These are phyloP conservation scores for Rhinatrema bivittatum DNA, from an alignment of 2,797 vertebrate genomes.

Conservation along the genomic window DNA sequence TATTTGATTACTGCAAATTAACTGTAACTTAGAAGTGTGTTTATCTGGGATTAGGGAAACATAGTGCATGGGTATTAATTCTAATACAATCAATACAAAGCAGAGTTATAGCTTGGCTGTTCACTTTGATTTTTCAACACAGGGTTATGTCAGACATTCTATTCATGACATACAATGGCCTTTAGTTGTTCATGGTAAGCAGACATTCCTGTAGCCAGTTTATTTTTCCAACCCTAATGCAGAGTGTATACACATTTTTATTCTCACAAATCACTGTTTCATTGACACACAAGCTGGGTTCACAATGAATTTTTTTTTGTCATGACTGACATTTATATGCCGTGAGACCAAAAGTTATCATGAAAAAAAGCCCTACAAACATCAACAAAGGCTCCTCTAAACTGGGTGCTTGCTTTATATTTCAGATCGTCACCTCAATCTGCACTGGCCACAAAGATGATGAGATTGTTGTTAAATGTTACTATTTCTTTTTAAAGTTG, in stretches of 20 bases:
- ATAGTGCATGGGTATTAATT: no score
- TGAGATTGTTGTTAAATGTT: no score
- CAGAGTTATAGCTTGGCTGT: not conserved
- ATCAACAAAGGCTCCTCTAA: not conserved
- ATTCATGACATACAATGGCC: not conserved
- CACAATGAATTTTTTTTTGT: rapidly evolving
- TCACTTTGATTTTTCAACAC: not conserved
- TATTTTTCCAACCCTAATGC: not conserved
- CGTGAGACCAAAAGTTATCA: not conserved
- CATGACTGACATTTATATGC: not conserved
- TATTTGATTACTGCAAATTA: no score
- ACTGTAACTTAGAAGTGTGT: no score
- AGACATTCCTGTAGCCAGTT: not conserved
- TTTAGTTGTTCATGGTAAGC: rapidly evolving
- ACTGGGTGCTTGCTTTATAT: not conserved
- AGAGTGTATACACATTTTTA: not conserved
- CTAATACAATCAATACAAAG: constrained; percentile 1
- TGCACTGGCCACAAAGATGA: not conserved
- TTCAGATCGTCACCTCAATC: not conserved
- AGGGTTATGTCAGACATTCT: constrained; percentile 5
- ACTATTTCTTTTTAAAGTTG: no score
- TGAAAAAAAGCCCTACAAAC: rapidly evolving
- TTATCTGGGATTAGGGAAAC: no score
- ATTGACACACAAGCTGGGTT: not conserved
- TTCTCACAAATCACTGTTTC: not conserved